Percentiles rank a stretch among this genome's conserved stretches.
These are phyloP conservation scores for Drosophila lacertosa DNA, from an alignment of 1,140 invertebrate genomes.

Conservation along the genomic window DNA sequence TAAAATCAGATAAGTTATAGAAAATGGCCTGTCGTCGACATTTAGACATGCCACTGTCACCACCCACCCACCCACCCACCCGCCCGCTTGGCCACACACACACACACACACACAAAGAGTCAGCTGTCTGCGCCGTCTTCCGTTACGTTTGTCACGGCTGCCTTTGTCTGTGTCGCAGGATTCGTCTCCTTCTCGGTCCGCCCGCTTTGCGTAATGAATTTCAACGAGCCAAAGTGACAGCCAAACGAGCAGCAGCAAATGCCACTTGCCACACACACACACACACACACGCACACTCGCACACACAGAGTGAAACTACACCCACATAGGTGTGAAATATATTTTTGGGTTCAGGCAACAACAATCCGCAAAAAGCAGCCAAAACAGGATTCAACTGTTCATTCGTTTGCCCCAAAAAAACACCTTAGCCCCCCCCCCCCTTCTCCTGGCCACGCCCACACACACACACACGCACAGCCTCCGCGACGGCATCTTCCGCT, in stretches of 20 bases:
- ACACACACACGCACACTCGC: constrained; percentile 10
- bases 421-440: background rate
- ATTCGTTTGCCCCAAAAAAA: background rate
- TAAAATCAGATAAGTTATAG: constrained; percentile 83
- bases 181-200: constrained; percentile 9
- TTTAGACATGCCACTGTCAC: constrained; percentile 68
- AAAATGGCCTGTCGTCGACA: constrained; percentile 80
- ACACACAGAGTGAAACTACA: no score
- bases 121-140: constrained; percentile 55
- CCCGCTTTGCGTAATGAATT: constrained; percentile 69
- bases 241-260: constrained; percentile 61
- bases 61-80: constrained; percentile 5
- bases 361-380: constrained; percentile 42
- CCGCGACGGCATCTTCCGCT: constrained; percentile 39
- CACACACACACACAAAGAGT: no score
- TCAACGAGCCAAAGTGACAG: constrained; percentile 73
- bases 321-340: constrained; percentile 72
- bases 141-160: constrained; percentile 75
- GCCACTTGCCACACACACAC: constrained; percentile 38
- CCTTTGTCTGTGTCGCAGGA: constrained; percentile 52
- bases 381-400: constrained; percentile 38
- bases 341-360: constrained; percentile 70
- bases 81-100: no score
- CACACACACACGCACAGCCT: constrained; percentile 12
- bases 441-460: constrained; percentile 32